Evolutionary conservation across 2,888 invertebrate species (phyloP), one percentile per base, ranked within the genome.

Genomic region (Galerucella nymphaeae): DNA sequence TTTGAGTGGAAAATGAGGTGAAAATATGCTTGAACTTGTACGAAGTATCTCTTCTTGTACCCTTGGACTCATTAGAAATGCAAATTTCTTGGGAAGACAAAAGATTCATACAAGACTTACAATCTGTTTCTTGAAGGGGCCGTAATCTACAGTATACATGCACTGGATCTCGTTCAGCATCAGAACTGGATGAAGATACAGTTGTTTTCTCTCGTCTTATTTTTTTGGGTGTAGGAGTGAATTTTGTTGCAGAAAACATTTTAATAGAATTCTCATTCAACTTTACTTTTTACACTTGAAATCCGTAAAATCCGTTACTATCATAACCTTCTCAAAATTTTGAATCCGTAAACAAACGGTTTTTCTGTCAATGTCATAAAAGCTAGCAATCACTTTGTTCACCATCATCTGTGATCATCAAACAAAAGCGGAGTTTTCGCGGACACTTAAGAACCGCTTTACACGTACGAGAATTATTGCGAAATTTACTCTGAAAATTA

Each of bases 121-220:
- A 82, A 1, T 87, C 88, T 16, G 92, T 91, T 67, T 90, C 89
- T 82, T 92, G 92, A 84, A 95, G 88, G 0, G 97, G 96, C 13
- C 96, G 89, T 16, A 98, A 86, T 20, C 98, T 89, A 83, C 97
- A 97, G 82, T 91, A 98, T 0, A 98, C 98, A 88, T 96, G 92
- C 0, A 96, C 94, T 0, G 95, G 93, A 85, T 96, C 94, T 81
- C 75, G 86, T 30, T 79, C 78, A 76, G 72, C 73, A 45, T 82
- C 81, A 2, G 82, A 80, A 64, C 78, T 77, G 69, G 79, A 77
- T n/a, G 79, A 79, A 13, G 85, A 84, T 41, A 83, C 57, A 13
- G 81, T 82, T 2, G 83, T 83, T 77, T 84, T 84, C 69, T 85
- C 84, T 57, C 83, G 77, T 74, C 78, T 78, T n/a, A 82, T 70